Percentiles rank a stretch among this genome's conserved stretches.
phyloP scores from a whole-genome alignment of 2,797 vertebrate genomes.

The Sandelia bainsii region DNA sequence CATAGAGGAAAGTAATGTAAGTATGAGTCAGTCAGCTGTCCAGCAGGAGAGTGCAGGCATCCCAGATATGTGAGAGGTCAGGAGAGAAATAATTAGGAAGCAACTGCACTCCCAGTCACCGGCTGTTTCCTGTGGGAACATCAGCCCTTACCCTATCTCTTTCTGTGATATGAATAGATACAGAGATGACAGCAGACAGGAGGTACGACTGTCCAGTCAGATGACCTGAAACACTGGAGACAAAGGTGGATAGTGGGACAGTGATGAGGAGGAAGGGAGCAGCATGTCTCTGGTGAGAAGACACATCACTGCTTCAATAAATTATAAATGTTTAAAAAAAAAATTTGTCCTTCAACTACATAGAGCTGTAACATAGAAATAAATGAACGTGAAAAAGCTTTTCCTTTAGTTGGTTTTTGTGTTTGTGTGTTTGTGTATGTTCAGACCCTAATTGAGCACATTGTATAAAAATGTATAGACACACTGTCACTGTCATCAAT shows the following conservation, averaged over 20 bases:
- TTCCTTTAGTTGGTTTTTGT: neutral
- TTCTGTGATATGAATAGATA: conserved; percentile 55
- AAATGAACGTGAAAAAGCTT: conserved; percentile 27
- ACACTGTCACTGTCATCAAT: neutral
- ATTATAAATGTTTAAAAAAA: conserved; percentile 21
- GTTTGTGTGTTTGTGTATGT: neutral
- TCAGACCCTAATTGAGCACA: neutral
- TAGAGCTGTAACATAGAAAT: conserved; percentile 14
- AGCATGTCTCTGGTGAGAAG: neutral
- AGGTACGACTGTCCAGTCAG: conserved; percentile 41
- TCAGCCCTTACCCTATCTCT: conserved; percentile 27
- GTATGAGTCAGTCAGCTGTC: conserved; percentile 48
- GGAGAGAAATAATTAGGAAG: conserved; percentile 59
- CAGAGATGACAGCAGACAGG: conserved; percentile 45
- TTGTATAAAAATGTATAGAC: neutral
- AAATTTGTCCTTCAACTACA: conserved; percentile 21
- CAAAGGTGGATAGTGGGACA: neutral
- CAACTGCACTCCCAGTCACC: conserved; percentile 45
- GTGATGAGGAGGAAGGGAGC: conserved; percentile 20
- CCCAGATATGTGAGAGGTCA: conserved; percentile 57
- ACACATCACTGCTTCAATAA: conserved; percentile 20
- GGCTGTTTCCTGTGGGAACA: conserved; percentile 52
- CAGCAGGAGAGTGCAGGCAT: conserved; percentile 32
- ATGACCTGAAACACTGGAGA: conserved; percentile 33
- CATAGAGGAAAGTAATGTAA: conserved; percentile 19